Evolutionary conservation across 2,888 invertebrate species (phyloP).

Genomic region (Siphonodentalium dalli): DNA sequence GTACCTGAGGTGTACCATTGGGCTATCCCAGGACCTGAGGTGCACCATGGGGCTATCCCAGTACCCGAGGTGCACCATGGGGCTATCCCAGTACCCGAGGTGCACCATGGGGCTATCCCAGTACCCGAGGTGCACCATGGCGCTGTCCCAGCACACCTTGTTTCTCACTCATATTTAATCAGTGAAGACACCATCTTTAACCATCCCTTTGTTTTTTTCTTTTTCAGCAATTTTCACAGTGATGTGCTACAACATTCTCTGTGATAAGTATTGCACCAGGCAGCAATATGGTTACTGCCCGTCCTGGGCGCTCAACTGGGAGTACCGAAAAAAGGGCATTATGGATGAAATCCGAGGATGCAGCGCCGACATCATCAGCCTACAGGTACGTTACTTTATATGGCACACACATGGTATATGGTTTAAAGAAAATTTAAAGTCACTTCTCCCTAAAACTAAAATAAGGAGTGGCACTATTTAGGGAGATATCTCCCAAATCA

Average conservation of each 20-base stretch:
- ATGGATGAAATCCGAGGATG: slow-evolving; percentile 96
- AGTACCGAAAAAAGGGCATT: slow-evolving; percentile 96
- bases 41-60: no score
- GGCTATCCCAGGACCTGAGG: no score
- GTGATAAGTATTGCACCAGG: slow-evolving; percentile 98
- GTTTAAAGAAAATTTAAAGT: no score
- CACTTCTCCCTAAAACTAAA: no score
- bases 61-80: no score
- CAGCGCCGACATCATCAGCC: slow-evolving; percentile 94
- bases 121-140: background rate
- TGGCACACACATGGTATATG: no score
- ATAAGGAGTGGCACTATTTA: no score
- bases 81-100: no score
- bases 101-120: no score
- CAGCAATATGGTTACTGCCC: slow-evolving; percentile 99
- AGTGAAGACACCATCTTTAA: background rate
- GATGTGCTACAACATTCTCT: slow-evolving; percentile 99
- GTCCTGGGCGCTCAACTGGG: slow-evolving; percentile 98
- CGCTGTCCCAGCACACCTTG: background rate
- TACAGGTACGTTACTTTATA: slow-evolving; percentile 71
- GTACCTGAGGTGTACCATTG: no score
- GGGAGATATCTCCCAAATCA: no score
- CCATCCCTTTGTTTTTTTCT: slow-evolving; percentile 9
- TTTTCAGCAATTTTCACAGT: slow-evolving; percentile 88
- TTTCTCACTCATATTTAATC: background rate